Percentiles rank a stretch among this genome's conserved stretches.
Conservation (phyloP, 1,140 invertebrate genomes). For the Eulimnadia texana region DNA sequence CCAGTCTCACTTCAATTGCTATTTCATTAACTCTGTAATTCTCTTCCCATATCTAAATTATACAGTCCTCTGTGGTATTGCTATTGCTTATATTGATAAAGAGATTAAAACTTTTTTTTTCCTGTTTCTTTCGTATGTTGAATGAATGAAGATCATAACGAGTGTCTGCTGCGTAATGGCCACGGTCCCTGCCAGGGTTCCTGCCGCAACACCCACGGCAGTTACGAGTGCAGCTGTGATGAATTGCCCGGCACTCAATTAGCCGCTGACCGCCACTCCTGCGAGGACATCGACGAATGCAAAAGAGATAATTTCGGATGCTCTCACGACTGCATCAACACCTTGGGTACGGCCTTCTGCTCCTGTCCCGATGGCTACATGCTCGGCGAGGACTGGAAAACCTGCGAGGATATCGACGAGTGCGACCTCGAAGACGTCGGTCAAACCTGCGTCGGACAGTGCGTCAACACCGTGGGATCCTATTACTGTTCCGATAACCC, state of each 20-base stretch:
- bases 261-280: constrained; percentile 35
- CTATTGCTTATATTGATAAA: not conserved
- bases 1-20: no score
- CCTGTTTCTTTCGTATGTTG: not conserved
- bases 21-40: no score
- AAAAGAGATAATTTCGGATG: constrained; percentile 29
- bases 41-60: not conserved
- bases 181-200: constrained; percentile 49
- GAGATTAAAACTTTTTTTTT: no score
- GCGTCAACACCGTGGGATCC: constrained; percentile 65
- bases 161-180: constrained; percentile 43
- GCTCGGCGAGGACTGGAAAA: constrained; percentile 35
- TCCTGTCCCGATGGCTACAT: constrained; percentile 36
- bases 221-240: constrained; percentile 44
- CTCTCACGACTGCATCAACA: constrained; percentile 42
- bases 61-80: not conserved
- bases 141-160: constrained; percentile 37
- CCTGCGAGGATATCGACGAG: constrained; percentile 35
- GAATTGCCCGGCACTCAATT: constrained; percentile 41
- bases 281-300: constrained; percentile 33
- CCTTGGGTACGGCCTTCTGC: constrained; percentile 38
- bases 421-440: constrained; percentile 37
- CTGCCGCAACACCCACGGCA: constrained; percentile 44
- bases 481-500: constrained; percentile 43
- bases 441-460: constrained; percentile 29